Conservation (phyloP, 2,797 vertebrate species). For the Calcarius lapponicus region DNA sequence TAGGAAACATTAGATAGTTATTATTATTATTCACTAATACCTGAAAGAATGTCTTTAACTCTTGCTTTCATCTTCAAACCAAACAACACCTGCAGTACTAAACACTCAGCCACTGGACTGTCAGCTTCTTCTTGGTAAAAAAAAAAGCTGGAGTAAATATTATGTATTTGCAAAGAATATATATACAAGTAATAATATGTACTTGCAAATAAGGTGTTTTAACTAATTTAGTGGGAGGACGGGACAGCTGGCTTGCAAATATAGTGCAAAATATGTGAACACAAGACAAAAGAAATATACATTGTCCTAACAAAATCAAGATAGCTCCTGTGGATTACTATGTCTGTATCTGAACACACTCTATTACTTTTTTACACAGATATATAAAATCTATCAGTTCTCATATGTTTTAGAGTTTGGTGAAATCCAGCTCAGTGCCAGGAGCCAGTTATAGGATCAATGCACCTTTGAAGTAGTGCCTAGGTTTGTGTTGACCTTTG, state of each 20-base stretch:
- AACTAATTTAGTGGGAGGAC: background rate
- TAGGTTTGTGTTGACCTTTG: conserved; percentile 61
- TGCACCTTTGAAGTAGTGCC: conserved; percentile 61
- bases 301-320: background rate
- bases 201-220: background rate
- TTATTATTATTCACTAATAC: background rate
- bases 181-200: no score
- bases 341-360: background rate
- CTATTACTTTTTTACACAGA: background rate
- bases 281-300: background rate
- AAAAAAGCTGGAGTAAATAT: conserved; percentile 13
- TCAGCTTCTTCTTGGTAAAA: background rate
- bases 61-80: background rate
- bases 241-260: background rate
- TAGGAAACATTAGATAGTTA: background rate
- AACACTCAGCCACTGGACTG: background rate
- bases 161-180: background rate
- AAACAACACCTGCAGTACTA: background rate
- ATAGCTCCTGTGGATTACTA: background rate
- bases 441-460: conserved; percentile 40
- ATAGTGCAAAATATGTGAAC: background rate
- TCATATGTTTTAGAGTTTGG: background rate
- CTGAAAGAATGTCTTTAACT: background rate
- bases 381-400: background rate
- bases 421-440: conserved; percentile 1